Evolutionary conservation across 2,797 vertebrate genomes (phyloP).

Genomic region (Notolepis coatsorum): DNA sequence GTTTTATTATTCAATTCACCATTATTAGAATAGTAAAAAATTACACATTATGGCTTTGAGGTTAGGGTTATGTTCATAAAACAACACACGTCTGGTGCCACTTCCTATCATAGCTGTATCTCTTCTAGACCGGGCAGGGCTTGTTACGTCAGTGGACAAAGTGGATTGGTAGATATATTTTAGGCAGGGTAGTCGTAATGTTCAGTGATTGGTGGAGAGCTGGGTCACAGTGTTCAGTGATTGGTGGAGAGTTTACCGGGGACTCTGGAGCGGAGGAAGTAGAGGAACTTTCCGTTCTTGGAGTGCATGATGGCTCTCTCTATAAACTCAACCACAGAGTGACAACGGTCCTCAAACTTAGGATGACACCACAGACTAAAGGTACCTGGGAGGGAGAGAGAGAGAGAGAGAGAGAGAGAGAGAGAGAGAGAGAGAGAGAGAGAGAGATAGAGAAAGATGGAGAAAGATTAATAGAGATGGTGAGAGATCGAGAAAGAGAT

Average conservation of each 20-base stretch:
- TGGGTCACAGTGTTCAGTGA: background rate
- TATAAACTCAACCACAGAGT: conserved; percentile 98
- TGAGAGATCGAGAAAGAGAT: no score
- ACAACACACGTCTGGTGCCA: no score
- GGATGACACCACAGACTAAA: conserved; percentile 80
- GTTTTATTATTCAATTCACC: no score
- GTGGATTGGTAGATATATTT: no score
- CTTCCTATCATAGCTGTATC: no score
- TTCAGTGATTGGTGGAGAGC: background rate
- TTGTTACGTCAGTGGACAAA: no score
- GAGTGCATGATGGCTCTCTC: conserved; percentile 98
- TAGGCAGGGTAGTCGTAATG: no score
- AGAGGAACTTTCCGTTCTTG: conserved; percentile 97
- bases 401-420: background rate
- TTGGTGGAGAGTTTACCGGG: conserved; percentile 83
- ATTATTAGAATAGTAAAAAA: no score
- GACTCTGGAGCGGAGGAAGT: conserved; percentile 95
- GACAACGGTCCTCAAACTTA: conserved; percentile 95
- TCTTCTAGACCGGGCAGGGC: no score
- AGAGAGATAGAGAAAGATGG: background rate
- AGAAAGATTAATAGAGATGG: background rate
- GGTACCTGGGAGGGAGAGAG: conserved; percentile 52
- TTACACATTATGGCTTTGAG: no score
- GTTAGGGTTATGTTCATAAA: no score
- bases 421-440: background rate